Conservation (phyloP, 2,797 vertebrate species). For the Schizopygopsis malacanthus region DNA sequence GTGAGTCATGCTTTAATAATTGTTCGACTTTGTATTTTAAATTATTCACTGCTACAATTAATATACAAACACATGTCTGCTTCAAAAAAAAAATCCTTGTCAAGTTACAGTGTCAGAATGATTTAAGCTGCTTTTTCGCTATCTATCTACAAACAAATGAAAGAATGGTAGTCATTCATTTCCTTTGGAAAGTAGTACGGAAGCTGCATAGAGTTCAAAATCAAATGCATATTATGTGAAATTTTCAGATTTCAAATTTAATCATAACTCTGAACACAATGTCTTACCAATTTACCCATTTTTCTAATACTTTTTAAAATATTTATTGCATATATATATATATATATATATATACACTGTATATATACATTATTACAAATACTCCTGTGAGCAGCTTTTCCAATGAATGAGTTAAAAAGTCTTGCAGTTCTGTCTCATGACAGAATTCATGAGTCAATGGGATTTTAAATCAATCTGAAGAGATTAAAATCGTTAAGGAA, state of each 20-base stretch:
- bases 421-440: not conserved
- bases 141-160: not conserved
- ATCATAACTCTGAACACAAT: not conserved
- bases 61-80: not conserved
- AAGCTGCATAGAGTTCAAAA: not conserved
- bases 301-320: not conserved
- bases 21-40: not conserved
- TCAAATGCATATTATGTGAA: not conserved
- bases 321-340: not conserved
- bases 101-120: not conserved
- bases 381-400: not conserved
- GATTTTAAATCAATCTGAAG: not conserved
- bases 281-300: not conserved
- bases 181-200: not conserved
- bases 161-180: not conserved
- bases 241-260: not conserved
- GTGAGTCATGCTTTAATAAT: not conserved
- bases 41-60: not conserved
- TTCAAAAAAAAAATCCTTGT: not conserved
- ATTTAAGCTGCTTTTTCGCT: not conserved
- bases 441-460: not conserved
- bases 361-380: no score
- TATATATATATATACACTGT: no score
- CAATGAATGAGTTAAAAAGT: not conserved
- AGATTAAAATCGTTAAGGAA: slow-evolving; percentile 3